Evolutionary conservation across 1,140 invertebrate genomes (phyloP).

Genomic region (Oryctes rhinoceros): DNA sequence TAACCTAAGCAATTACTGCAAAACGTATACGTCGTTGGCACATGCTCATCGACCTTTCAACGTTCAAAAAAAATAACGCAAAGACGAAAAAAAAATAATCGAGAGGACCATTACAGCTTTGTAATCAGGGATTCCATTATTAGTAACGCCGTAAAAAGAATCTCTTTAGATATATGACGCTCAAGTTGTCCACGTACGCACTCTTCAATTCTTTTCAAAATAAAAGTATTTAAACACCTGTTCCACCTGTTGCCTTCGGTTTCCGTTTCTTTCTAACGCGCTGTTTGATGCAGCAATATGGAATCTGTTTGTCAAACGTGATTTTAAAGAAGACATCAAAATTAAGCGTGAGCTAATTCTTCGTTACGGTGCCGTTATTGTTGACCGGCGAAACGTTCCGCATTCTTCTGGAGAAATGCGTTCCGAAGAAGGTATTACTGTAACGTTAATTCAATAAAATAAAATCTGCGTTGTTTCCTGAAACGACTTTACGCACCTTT

Average conservation of each 20-base stretch:
- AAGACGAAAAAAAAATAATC: too few species aligned
- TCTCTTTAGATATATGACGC: too few species aligned
- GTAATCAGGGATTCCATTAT: too few species aligned
- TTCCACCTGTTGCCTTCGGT: not conserved
- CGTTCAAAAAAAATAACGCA: too few species aligned
- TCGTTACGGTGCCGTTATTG: not conserved
- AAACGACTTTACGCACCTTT: too few species aligned
- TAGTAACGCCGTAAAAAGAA: too few species aligned
- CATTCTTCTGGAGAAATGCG: conserved; percentile 9
- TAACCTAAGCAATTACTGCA: too few species aligned
- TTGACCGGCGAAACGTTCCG: not conserved
- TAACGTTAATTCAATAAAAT: conserved; percentile 20
- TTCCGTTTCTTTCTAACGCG: not conserved
- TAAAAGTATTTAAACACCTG: conserved; percentile 19
- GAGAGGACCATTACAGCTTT: too few species aligned
- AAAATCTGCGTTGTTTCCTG: not conserved
- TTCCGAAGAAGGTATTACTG: not conserved
- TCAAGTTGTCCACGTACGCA: not conserved
- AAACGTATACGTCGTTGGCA: too few species aligned
- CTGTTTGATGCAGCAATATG: conserved; percentile 13
- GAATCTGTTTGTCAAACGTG: conserved; percentile 11
- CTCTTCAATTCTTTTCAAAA: not conserved
- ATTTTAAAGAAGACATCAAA: conserved; percentile 1
- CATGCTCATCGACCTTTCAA: too few species aligned
- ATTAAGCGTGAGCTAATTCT: conserved; percentile 5